Evolutionary conservation across 2,797 vertebrate genomes (phyloP).

Genomic region (Spinus olivaceus): DNA sequence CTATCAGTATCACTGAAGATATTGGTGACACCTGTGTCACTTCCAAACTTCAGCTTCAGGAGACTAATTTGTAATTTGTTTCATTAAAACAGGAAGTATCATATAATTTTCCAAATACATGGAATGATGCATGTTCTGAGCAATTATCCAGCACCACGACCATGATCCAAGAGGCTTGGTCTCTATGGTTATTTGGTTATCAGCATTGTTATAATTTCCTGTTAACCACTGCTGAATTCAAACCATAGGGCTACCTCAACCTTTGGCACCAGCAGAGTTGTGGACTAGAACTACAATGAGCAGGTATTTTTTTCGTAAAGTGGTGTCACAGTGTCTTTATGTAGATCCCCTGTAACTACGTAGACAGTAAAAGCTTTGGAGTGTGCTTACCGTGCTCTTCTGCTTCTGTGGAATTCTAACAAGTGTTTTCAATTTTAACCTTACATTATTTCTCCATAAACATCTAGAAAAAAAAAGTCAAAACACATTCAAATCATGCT

Average conservation of each 20-base stretch:
- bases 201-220: neutral
- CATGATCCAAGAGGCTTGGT: neutral
- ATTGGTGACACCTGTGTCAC: neutral
- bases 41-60: neutral
- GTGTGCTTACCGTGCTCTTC: neutral
- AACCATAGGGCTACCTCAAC: neutral
- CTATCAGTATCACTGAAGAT: neutral
- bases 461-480: rapidly evolving
- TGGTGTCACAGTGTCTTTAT: neutral
- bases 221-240: neutral
- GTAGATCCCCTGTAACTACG: rapidly evolving
- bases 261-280: neutral
- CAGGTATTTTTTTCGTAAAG: neutral
- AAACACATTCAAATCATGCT: neutral
- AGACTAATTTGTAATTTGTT: no score
- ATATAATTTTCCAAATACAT: neutral
- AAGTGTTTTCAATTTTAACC: neutral
- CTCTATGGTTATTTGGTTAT: neutral
- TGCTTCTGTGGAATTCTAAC: neutral
- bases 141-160: rapidly evolving
- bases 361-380: neutral
- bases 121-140: neutral
- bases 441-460: neutral
- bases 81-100: neutral
- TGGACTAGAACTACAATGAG: neutral